Evolutionary conservation across 2,113 vertebrate genomes (phyloP).

Genomic region (Burhinus oedicnemus): DNA sequence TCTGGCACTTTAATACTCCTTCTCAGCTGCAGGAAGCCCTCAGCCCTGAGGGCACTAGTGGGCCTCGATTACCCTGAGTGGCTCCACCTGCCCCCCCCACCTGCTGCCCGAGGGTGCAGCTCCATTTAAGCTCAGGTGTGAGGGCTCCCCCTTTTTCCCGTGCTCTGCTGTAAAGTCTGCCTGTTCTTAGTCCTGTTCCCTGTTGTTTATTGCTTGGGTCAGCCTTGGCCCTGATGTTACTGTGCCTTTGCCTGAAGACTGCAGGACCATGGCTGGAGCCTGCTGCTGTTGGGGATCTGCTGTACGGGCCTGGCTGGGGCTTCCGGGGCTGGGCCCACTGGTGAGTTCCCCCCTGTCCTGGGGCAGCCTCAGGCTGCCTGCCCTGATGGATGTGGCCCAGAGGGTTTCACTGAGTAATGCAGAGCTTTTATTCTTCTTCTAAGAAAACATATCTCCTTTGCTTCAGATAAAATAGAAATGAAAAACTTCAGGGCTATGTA

Average conservation of each 20-base stretch:
- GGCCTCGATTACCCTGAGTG: background rate
- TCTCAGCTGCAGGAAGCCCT: background rate
- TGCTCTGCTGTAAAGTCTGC: accelerated
- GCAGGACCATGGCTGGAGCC: accelerated
- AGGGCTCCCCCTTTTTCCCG: accelerated
- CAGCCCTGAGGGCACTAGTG: background rate
- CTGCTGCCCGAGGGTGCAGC: background rate
- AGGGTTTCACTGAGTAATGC: background rate
- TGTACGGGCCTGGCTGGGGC: accelerated
- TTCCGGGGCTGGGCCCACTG: accelerated
- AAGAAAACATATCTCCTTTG: background rate
- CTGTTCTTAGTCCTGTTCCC: accelerated
- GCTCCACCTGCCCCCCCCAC: background rate
- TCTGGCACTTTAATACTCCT: background rate
- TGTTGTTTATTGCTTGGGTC: accelerated
- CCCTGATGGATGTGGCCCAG: too few relatives aligned
- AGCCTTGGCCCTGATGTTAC: accelerated
- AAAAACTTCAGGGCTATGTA: accelerated
- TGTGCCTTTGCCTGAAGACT: accelerated
- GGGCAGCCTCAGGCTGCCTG: too few relatives aligned
- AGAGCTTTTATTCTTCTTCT: background rate
- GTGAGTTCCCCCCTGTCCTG: background rate
- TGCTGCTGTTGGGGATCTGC: background rate
- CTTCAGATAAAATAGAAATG: background rate
- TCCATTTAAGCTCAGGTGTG: background rate